These are phyloP conservation scores for Nymphalis urticae DNA, from an alignment of 2,888 invertebrate genomes.

Conservation along the genomic window DNA sequence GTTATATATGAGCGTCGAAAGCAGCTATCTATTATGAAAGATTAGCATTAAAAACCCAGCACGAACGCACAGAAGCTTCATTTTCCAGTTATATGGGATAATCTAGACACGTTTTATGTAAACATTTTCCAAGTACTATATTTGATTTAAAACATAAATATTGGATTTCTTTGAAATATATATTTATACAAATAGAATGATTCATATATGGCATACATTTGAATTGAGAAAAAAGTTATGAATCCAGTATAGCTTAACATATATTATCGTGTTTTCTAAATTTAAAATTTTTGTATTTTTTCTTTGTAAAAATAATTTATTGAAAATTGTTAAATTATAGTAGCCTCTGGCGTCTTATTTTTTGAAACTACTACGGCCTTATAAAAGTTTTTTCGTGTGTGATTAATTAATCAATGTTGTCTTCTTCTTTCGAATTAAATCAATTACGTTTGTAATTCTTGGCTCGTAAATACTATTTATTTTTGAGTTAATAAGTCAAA, in stretches of 20 bases:
- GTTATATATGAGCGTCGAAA: conserved; percentile 54
- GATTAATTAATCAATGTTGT: too few species aligned
- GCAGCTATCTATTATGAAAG: conserved; percentile 61
- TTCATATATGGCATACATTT: not conserved
- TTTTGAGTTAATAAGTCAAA: not conserved
- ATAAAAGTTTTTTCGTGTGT: too few species aligned
- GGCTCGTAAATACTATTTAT: too few species aligned
- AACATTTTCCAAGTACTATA: conserved; percentile 39
- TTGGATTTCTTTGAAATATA: not conserved
- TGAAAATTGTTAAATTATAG: too few species aligned
- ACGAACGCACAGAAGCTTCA: conserved; percentile 32
- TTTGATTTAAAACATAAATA: conserved; percentile 21
- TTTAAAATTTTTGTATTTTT: too few species aligned
- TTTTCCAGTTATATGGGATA: conserved; percentile 44
- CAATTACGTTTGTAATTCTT: too few species aligned
- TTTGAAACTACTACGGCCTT: too few species aligned
- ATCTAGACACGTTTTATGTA: conserved; percentile 44
- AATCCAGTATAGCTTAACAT: not conserved
- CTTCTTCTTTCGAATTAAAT: too few species aligned
- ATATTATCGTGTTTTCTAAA: too few species aligned
- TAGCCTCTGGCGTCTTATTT: too few species aligned
- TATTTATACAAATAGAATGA: not conserved
- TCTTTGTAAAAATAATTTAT: too few species aligned
- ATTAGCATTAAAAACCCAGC: conserved; percentile 64
- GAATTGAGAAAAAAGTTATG: not conserved